Evolutionary conservation across 2,797 vertebrate genomes (phyloP), one percentile per base, ranked within the genome.

Genomic region (Parauchenoglanis punctatus): DNA sequence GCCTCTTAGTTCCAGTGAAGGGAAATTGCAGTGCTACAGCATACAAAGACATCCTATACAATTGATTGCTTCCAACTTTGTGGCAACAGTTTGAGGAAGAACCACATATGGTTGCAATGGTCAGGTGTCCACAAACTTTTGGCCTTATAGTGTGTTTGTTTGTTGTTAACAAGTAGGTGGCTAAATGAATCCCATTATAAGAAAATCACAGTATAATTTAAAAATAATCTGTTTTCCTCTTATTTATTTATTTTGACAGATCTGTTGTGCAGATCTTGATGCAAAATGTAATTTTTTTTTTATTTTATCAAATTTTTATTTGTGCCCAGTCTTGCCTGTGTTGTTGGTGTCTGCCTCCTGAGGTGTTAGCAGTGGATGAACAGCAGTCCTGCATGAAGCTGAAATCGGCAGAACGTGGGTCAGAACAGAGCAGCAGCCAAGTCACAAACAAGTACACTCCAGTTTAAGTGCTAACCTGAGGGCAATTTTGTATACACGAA

Each of bases 341-440:
- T 91, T 99, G 98, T 92, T 99, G 98, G 97, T 98, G 97, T 91
- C 95, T 97, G 54, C 97, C 97, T 31, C 96, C 96, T 77, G 97
- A 99, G 91, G 96, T 97, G 91, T 90, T 97, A 92, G 94, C 96
- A 89, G 93, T 97, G 95, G 98, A 98, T 85, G 97, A 99, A 90
- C 98, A 98, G 94, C 98, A 97, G 91, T 97, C 97, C 6, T 98
- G 97, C 92, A 94, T 98, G 92, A 99, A 98, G 95, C 97, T 97
- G 92, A 99, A 97, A 96, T 96, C 95, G 88, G 97, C 96, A 0
- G 97, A 99, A 83, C 96, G 97, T 15, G 96, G 95, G 92, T 98
- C 98, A 17, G 97, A 99, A 84, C 95, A 96, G 92, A 96, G 94
- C 95, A 97, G 97, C 94, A 97, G 97, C 92, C 96, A 95, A 75